Conservation (phyloP, 2,113 vertebrate genomes). For the Eubucco bourcierii region DNA sequence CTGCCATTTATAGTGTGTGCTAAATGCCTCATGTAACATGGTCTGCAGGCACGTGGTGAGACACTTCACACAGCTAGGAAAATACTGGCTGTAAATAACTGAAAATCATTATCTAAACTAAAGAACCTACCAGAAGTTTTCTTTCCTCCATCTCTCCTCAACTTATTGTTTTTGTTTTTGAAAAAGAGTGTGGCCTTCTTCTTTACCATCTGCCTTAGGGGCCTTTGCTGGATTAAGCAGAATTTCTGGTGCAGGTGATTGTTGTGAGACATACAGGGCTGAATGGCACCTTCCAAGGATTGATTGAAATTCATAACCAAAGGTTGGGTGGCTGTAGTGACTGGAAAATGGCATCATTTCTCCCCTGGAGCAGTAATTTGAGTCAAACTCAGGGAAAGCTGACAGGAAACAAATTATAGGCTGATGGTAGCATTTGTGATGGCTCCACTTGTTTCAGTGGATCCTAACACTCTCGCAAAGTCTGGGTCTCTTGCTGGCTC, state of each 20-base stretch:
- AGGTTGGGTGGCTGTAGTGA: not conserved
- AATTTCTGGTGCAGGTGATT: not conserved
- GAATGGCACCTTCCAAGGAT: not conserved
- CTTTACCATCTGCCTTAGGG: not conserved
- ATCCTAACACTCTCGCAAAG: accelerated
- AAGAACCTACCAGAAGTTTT: not conserved
- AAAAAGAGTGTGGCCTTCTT: not conserved
- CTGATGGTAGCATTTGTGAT: not conserved
- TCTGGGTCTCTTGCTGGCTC: not conserved
- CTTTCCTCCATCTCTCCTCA: not conserved
- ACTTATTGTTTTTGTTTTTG: not conserved
- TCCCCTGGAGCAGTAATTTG: not conserved
- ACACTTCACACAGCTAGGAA: not conserved
- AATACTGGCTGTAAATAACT: not conserved
- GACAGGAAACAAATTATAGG: not conserved
- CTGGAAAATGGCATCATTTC: not conserved
- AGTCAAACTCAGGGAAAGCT: not conserved
- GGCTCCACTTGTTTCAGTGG: not conserved
- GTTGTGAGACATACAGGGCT: not conserved
- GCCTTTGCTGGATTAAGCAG: not conserved
- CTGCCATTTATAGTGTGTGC: not conserved
- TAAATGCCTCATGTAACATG: not conserved
- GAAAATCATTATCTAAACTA: not conserved
- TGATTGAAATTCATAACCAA: not conserved
- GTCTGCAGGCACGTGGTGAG: not conserved